Base-by-base conservation (phyloP, 2,113 vertebrate species). In the Catharus fuscescens region DNA sequence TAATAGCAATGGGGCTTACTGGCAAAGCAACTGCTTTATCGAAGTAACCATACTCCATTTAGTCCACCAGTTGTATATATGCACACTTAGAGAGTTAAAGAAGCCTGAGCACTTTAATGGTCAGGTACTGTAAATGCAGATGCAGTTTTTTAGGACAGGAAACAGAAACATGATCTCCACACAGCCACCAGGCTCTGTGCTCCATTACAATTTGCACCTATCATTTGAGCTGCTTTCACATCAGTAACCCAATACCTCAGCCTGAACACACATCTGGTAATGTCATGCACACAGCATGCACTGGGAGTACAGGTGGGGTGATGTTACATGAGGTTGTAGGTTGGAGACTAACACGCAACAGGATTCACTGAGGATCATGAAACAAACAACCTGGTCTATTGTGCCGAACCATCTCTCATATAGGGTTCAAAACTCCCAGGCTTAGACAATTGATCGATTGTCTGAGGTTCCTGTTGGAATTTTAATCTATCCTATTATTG, bases 221-320 rank as follows among this genome's bases (percentile, higher is more conserved):
- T 5, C 76, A 93, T 82, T 66, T 80, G 71, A 69, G 53, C 56
- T 62, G 26, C 69, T 50, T 73, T 67, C 66, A 48, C 70, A 79
- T 61, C 45, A 62, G 85, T 60, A 90, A 85, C 34, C 24, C 62
- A 70, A 67, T 0, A 7, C 48, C 73, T 31, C 70, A 78, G 60
- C 31, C 56, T 50, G 36, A 34, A 34, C 5, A 1, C 42, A 82
- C 87, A 95, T 73, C 86, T 92, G 86, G 86, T 17, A 70, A 54
- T 17, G 50, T 70, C 76, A 23, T 42, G 78, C 65, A 71, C 0
- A 0, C 8, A 1, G 0, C 23, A 6, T 11, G 47, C 54, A 70
- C 36, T 25, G 57, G 65, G 32, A 74, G 61, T 44, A 28, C 79
- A 94, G 95, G 76, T 93, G 88, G 54, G 52, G 47, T 8, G 4